Evolutionary conservation across 2,113 vertebrate genomes (phyloP).

Genomic region (Nyctibius bracteatus): DNA sequence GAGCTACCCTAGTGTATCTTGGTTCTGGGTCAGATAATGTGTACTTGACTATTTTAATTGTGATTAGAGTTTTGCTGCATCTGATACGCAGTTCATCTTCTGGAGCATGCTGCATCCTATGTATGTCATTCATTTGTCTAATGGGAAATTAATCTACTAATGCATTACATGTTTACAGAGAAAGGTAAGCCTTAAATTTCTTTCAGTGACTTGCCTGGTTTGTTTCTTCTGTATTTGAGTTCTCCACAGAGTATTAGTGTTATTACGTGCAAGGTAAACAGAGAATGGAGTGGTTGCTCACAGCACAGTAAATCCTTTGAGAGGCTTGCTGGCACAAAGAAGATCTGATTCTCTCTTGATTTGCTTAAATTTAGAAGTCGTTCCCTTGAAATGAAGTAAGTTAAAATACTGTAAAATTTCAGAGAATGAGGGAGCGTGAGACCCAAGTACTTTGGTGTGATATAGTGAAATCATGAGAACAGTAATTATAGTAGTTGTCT

Average conservation of each 20-base stretch:
- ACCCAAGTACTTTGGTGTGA: neutral
- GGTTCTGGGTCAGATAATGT: neutral
- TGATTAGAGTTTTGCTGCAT: neutral
- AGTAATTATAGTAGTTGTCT: neutral
- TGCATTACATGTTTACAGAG: neutral
- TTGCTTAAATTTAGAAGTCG: neutral
- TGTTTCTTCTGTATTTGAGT: neutral
- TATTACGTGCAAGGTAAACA: neutral
- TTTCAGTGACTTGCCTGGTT: neutral
- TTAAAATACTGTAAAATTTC: neutral
- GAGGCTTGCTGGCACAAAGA: neutral
- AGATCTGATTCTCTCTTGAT: neutral
- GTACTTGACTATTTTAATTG: neutral
- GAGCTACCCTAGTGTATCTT: neutral
- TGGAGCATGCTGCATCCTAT: neutral
- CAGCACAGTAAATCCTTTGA: neutral
- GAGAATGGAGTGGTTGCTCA: neutral
- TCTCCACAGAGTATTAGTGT: neutral
- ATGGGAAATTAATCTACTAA: slow-evolving; percentile 25
- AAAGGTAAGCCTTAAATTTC: neutral
- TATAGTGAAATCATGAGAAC: neutral
- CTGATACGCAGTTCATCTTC: neutral
- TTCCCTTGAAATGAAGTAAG: neutral
- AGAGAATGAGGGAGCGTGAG: neutral
- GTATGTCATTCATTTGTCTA: neutral